Evolutionary conservation across 2,113 vertebrate species (phyloP).

Genomic region (Litocranius walleri): DNA sequence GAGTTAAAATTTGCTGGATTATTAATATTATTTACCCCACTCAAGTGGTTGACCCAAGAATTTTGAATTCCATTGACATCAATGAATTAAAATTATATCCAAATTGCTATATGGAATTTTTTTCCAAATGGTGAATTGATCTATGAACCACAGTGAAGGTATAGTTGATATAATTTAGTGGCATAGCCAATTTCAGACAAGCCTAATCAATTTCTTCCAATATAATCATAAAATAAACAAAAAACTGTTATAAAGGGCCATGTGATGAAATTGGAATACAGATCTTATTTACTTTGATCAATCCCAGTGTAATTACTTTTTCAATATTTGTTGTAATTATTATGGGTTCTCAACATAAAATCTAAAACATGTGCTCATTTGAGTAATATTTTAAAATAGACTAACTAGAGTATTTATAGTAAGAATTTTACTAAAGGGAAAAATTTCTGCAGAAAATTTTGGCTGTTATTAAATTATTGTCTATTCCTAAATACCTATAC

Average conservation of each 20-base stretch:
- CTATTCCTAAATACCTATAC: neutral
- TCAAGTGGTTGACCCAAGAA: neutral
- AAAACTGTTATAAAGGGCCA: neutral
- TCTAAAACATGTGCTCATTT: neutral
- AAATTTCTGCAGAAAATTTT: neutral
- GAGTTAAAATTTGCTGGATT: neutral
- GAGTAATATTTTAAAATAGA: neutral
- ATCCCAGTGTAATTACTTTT: neutral
- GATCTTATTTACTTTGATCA: neutral
- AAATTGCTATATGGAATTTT: neutral
- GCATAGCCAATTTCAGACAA: neutral
- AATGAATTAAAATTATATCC: neutral
- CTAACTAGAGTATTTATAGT: neutral
- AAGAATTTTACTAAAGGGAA: neutral
- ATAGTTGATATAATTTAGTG: neutral
- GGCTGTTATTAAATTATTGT: neutral
- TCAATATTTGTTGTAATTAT: slow-evolving; percentile 1
- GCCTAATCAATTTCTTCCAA: neutral
- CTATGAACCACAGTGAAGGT: neutral
- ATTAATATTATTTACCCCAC: neutral
- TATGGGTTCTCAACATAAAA: neutral
- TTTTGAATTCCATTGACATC: neutral
- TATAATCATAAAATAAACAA: neutral
- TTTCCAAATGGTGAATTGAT: neutral
- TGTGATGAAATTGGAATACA: neutral